Evolutionary conservation across 2,797 vertebrate genomes (phyloP), one percentile per base, ranked within the genome.

Genomic region (Neosilurus hyrtlii): DNA sequence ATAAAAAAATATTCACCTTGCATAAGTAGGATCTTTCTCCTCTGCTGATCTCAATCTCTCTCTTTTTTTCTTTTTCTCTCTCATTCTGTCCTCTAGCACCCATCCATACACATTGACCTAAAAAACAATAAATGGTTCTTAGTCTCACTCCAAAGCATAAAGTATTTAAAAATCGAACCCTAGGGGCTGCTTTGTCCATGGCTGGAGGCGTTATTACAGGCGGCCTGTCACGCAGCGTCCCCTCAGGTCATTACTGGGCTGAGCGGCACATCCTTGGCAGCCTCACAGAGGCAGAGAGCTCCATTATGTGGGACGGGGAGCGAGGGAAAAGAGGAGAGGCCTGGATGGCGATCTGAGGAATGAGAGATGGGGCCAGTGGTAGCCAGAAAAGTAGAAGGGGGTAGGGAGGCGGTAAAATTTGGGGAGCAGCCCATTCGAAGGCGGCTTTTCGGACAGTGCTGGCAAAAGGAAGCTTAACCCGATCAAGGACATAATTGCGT

Each of bases 121-220:
- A 89, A 89, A 88, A 93, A 91, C 89, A 89, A 90, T 92, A 93
- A 93, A 94, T 93, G 90, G 92, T 90, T 90, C 87, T 88, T 91
- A 92, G 89, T 91, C 88, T 89, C 30, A 86, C 90, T 92, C 91
- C 93, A 91, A 94, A 92, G 92, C 93, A 94, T 94, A 93, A 94
- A 94, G 93, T 94, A 94, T 94, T 95, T 94, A 94, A 95, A 95
- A 95, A 95, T 92, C 92, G 93, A 95, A 92, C 95, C 94, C 94
- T 82, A 71, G 94, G 94, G 95, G 92, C 93, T 94, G 93, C 93
- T 94, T 94, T 95, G 94, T 94, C 93, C 91, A 73, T 93, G 93
- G 92, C 94, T 94, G 89, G 91, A 94, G 93, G 94, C 92, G 91
- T 94, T 95, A 94, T 95, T 95, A 93, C 91, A 94, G 93, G 92